A percentile compares a stretch with the other conserved stretches of the same genome.
Evolutionary conservation across 35 echinoderm and acorn worm species (phyloP).

Genomic region (Holothuria glaberrima): DNA sequence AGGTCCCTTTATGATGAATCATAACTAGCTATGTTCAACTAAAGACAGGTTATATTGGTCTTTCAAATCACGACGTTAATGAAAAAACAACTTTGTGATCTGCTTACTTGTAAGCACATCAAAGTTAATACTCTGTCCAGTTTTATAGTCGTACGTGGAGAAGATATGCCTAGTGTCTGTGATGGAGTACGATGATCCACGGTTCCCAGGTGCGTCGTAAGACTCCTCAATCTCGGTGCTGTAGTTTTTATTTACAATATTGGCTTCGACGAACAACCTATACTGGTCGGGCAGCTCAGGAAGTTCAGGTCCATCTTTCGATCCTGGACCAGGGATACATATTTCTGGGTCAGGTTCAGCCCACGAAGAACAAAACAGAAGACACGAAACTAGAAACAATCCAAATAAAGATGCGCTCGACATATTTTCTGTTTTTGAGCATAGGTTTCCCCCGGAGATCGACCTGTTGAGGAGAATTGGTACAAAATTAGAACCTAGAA

Average conservation of each 20-base stretch:
- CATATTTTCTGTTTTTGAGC: too few species aligned
- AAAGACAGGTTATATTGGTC: too few species aligned
- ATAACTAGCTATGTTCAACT: too few species aligned
- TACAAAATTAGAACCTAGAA: too few species aligned
- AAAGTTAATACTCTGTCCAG: conserved; percentile 56
- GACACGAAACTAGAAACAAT: background rate
- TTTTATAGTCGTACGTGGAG: conserved; percentile 62
- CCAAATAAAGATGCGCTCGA: too few species aligned
- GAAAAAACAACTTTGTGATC: background rate
- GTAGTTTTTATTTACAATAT: conserved; percentile 55
- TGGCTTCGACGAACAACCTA: conserved; percentile 54
- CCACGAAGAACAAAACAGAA: background rate
- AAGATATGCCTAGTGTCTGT: conserved; percentile 9
- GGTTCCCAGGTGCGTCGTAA: conserved; percentile 62
- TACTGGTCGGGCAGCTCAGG: conserved; percentile 2
- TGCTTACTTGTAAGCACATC: conserved; percentile 34
- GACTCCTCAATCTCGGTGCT: conserved; percentile 59
- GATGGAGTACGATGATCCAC: conserved; percentile 46
- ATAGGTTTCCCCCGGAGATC: too few species aligned
- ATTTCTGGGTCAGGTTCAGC: conserved; percentile 1
- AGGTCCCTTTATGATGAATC: too few species aligned
- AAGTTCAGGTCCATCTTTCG: conserved; percentile 3
- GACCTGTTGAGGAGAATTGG: too few species aligned
- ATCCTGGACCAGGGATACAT: conserved; percentile 3
- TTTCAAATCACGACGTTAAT: too few species aligned